Base-by-base conservation (phyloP, 2,888 invertebrate species). In the Pyrrhia umbra region DNA sequence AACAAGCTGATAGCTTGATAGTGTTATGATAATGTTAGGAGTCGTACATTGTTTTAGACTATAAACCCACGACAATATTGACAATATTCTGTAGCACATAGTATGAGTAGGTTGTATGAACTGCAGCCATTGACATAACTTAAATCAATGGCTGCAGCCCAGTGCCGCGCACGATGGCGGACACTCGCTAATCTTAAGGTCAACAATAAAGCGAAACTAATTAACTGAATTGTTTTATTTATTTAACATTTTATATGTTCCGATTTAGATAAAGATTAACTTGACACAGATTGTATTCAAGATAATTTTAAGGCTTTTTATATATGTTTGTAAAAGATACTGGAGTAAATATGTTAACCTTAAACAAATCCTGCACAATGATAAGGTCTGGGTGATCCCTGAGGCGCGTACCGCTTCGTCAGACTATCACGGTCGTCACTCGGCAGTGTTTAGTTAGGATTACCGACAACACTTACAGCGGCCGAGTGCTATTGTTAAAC, bases 381-480 rank as follows among this genome's bases (percentile, higher is more conserved):
- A 57, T 40, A 27, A 34, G 25, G 42, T 25, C 13, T 47, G 15
- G 6, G 34, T 15, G 39, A 40, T 18, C 20, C 42, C 13, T 18
- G 27, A 9, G 47, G 25, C 23, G n/a, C 39, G 18, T 68, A 42
- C 52, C 52, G 34, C 25, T 39, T 43, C 15, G 70, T 23, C 30
- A 20, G 23, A 43, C 54, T 21, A 34, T 43, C 71, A 49, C 40
- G 65, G 77, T 27, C 64, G n/a, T n/a, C n/a, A n/a, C n/a, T n/a
- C n/a, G 30, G n/a, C 51, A 18, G 2, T 59, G 27, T 71, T 71
- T 71, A 23, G 64, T 76, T 71, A 49, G 49, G 65, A 63, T 71
- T 63, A 63, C n/a, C n/a, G n/a, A n/a, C 16, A 45, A 49, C 10
- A 55, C 34, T 15, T 37, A 42, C 23, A 47, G 27, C 18, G 18